Conservation (phyloP, 2,888 invertebrate species). For the Tethea ocularis region DNA sequence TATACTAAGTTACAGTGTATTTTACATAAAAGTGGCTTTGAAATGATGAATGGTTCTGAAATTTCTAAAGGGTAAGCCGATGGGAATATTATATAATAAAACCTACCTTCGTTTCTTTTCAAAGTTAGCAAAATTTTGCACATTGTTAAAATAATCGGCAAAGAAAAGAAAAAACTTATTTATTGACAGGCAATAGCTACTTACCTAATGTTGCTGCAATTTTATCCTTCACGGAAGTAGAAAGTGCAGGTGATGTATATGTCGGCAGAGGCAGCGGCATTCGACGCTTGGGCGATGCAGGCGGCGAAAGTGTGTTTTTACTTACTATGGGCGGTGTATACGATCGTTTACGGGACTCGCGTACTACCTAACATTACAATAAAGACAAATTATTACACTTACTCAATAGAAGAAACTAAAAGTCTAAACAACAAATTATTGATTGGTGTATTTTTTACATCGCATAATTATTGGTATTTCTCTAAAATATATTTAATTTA, state of each 20-base stretch:
- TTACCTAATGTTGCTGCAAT: slow-evolving; percentile 78
- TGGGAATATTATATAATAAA: too few species aligned
- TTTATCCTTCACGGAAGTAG: slow-evolving; percentile 77
- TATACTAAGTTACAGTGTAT: too few species aligned
- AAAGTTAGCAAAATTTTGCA: not conserved
- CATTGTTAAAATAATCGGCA: not conserved
- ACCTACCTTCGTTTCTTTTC: not conserved
- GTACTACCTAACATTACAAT: slow-evolving; percentile 52
- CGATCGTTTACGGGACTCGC: slow-evolving; percentile 68
- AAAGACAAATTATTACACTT: not conserved
- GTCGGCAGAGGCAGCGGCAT: slow-evolving; percentile 54
- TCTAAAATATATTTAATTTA: too few species aligned
- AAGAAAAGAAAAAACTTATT: slow-evolving; percentile 4
- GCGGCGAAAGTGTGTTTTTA: slow-evolving; percentile 48
- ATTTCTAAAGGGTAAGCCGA: too few species aligned
- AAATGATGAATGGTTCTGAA: too few species aligned
- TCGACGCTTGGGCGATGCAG: slow-evolving; percentile 72
- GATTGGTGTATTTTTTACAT: too few species aligned
- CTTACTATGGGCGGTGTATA: slow-evolving; percentile 63
- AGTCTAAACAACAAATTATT: too few species aligned
- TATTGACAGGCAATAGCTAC: slow-evolving; percentile 11
- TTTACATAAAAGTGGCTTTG: too few species aligned
- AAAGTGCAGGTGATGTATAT: slow-evolving; percentile 70
- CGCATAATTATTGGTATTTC: not conserved
- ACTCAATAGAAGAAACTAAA: too few species aligned